Percentiles rank a stretch among this genome's conserved stretches.
Conservation (phyloP, 2,113 vertebrate species). For the Megaceryle maxima region DNA sequence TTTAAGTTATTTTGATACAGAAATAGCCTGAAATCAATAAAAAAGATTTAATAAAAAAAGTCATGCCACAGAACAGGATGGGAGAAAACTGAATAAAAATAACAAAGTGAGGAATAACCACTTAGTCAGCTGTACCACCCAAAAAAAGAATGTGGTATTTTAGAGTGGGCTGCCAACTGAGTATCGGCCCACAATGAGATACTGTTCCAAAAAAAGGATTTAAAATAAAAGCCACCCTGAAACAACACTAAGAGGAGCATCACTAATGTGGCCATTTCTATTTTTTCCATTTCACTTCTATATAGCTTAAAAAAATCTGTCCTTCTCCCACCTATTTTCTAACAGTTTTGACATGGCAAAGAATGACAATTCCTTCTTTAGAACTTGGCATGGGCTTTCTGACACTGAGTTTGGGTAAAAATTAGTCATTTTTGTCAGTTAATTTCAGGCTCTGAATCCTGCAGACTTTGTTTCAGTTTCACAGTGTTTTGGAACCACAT, state of each 20-base stretch:
- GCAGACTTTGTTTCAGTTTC: background rate
- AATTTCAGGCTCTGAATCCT: background rate
- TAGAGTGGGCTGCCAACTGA: background rate
- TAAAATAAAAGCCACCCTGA: background rate
- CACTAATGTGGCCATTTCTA: background rate
- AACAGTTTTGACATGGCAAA: background rate
- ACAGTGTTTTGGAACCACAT: background rate
- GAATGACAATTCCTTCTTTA: background rate
- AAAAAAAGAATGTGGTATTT: background rate
- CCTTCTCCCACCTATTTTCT: background rate
- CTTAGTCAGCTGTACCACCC: background rate
- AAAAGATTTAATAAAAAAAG: background rate
- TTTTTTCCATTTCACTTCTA: background rate
- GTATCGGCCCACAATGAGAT: background rate
- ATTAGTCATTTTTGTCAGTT: background rate
- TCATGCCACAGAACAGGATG: background rate
- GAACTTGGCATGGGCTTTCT: background rate
- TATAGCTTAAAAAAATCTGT: background rate
- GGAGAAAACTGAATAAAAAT: background rate
- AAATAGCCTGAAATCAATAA: background rate
- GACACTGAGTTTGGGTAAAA: background rate
- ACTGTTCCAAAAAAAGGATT: background rate
- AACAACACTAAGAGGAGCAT: background rate
- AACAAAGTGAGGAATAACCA: background rate
- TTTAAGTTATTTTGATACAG: background rate